Evolutionary conservation across 2,888 invertebrate genomes (phyloP), one percentile per base, ranked within the genome.

Genomic region (Aphodius granarius): DNA sequence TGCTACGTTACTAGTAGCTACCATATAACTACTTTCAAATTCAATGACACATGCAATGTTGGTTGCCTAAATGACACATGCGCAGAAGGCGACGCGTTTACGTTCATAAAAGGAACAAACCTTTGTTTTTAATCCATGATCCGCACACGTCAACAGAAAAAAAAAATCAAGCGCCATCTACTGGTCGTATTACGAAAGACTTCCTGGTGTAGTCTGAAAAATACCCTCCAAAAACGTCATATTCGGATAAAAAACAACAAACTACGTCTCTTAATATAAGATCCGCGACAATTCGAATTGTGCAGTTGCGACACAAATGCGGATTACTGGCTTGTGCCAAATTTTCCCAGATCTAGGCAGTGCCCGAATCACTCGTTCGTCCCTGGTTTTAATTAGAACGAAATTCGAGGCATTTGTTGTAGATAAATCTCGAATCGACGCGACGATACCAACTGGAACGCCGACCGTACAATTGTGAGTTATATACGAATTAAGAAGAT

Each of bases 381-480:
- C 65, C 66, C 66, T 20, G 66, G 66, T 21, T 22, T 68, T 68
- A 68, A 68, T 68, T 68, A 68, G 68, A 68, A 68, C 68, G 68
- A 68, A 21, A 68, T 68, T 20, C 20, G n/a, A 68, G 21, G 68
- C 68, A 68, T 68, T 68, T 20, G 68, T 21, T 21, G n/a, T 3
- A n/a, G n/a, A 68, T 68, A 68, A 68, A 68, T 68, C 20, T 68
- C 22, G n/a, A 18, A 43, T 43, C 43, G 43, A 43, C 43, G 4
- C 3, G 6, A 6, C 2, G 13, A n/a, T n/a, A 43, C 43, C 43
- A 13, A 43, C 6, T 13, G 43, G 13, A 2, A 43, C 43, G 43
- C 43, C 43, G 43, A n/a, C n/a, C n/a, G 9, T 43, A 13, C 43
- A 43, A 43, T 43, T 43, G 43, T 43, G 43, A 43, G 43, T 43